These are phyloP conservation scores for Abscondita cerata DNA, from an alignment of 2,888 invertebrate species.

Conservation along the genomic window DNA sequence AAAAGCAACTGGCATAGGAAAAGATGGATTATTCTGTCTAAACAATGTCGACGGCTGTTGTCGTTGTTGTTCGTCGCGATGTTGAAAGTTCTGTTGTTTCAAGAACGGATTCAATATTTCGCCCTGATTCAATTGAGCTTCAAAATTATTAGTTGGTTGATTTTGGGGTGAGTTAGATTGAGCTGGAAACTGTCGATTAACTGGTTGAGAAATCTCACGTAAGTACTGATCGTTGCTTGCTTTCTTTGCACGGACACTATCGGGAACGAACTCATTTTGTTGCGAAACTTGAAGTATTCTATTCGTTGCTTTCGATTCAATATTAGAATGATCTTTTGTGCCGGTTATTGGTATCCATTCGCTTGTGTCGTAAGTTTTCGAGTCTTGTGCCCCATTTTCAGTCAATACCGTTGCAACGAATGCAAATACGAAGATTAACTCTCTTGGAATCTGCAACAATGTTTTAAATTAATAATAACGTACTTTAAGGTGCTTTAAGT, in stretches of 20 bases:
- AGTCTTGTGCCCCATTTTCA: conserved; percentile 21
- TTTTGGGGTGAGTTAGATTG: conserved; percentile 47
- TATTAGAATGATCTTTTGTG: conserved; percentile 33
- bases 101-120: conserved; percentile 25
- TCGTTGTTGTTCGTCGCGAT: too few species aligned
- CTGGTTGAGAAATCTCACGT: conserved; percentile 13
- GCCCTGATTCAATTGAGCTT: conserved; percentile 42
- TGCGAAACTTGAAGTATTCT: conserved; percentile 49
- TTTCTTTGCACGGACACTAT: conserved; percentile 22
- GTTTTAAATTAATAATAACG: too few species aligned
- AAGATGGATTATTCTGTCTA: conserved; percentile 16
- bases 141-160: background rate
- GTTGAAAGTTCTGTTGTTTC: conserved; percentile 26
- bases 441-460: conserved; percentile 39
- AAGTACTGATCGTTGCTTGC: conserved; percentile 18
- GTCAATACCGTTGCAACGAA: conserved; percentile 15
- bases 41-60: conserved; percentile 26
- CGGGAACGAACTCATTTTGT: conserved; percentile 47
- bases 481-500: too few species aligned
- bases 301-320: conserved; percentile 49
- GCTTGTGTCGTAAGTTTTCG: conserved; percentile 51
- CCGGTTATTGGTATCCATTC: conserved; percentile 66
- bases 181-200: conserved; percentile 51
- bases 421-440: conserved; percentile 7
- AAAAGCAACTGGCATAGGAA: conserved; percentile 19